Conservation (phyloP, 2,888 invertebrate species). For the Caenorhabditis sp. region DNA sequence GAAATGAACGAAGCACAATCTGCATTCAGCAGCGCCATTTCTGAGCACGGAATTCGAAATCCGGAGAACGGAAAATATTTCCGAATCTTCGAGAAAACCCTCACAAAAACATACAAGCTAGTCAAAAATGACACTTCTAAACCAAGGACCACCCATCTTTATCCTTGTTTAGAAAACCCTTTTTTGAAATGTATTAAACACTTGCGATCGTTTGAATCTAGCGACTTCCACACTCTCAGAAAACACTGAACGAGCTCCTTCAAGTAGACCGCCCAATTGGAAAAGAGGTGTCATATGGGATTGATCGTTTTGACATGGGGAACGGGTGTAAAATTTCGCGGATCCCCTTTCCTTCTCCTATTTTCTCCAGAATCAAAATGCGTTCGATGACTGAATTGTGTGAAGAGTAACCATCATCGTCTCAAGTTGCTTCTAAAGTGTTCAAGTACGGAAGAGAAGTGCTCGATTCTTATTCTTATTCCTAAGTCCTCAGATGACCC, state of each 20-base stretch:
- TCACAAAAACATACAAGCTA: no score
- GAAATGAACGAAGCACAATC: no score
- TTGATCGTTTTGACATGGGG: constrained; percentile 22
- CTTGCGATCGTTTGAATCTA: no score
- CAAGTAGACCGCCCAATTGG: constrained; percentile 12
- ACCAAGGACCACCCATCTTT: no score
- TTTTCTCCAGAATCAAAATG: constrained; percentile 12
- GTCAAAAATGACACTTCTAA: no score
- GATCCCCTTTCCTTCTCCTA: constrained; percentile 1
- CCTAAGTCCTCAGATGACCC: constrained; percentile 63
- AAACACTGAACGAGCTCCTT: neutral
- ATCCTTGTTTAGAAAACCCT: no score
- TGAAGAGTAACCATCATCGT: constrained; percentile 10
- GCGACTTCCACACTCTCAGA: neutral
- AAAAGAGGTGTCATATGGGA: constrained; percentile 47
- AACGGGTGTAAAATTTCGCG: constrained; percentile 52
- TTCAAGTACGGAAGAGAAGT: constrained; percentile 14
- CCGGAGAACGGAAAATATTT: no score
- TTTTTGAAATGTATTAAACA: no score
- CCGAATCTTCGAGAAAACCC: no score
- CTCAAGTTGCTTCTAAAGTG: constrained; percentile 48
- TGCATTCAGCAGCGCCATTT: no score
- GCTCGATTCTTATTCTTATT: constrained; percentile 11
- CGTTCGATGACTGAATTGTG: constrained; percentile 18
- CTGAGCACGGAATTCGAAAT: no score